Percentiles rank a stretch among this genome's conserved stretches.
Evolutionary conservation across 2,113 vertebrate genomes (phyloP).

Genomic region (Cyanistes caeruleus): DNA sequence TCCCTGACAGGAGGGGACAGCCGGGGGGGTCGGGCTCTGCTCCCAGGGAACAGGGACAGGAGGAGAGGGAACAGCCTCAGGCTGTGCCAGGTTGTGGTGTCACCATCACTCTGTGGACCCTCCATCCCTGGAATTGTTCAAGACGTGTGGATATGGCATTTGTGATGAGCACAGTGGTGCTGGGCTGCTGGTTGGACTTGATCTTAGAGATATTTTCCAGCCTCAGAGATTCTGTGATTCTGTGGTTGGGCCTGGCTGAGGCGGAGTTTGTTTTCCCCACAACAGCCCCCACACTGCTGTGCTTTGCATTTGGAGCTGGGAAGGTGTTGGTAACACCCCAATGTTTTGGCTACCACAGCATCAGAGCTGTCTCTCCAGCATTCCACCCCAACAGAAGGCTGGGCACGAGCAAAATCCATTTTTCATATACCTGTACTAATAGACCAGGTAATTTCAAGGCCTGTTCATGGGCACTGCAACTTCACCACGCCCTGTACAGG

Average conservation of each 20-base stretch:
- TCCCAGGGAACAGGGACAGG: neutral
- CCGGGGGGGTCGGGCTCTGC: accelerated
- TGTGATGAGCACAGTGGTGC: neutral
- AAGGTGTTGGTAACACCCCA: neutral
- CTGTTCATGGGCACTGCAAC: neutral
- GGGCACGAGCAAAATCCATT: neutral
- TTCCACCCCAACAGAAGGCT: neutral
- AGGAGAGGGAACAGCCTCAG: accelerated
- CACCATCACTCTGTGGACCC: neutral
- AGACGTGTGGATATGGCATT: neutral
- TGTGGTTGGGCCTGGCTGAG: neutral
- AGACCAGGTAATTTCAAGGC: neutral
- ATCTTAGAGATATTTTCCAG: neutral
- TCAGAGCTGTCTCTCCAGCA: neutral
- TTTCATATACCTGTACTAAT: neutral
- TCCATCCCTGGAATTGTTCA: neutral
- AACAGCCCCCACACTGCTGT: neutral
- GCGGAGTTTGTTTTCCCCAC: neutral
- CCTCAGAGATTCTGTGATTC: neutral
- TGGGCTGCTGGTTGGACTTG: neutral
- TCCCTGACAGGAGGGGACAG: neutral
- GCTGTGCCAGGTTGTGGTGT: neutral
- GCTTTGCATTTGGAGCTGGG: neutral
- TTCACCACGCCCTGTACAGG: neutral
- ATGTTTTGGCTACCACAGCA: neutral